phyloP scores from a whole-genome alignment of 2,113 vertebrate species.

The Zosterops japonicus region DNA sequence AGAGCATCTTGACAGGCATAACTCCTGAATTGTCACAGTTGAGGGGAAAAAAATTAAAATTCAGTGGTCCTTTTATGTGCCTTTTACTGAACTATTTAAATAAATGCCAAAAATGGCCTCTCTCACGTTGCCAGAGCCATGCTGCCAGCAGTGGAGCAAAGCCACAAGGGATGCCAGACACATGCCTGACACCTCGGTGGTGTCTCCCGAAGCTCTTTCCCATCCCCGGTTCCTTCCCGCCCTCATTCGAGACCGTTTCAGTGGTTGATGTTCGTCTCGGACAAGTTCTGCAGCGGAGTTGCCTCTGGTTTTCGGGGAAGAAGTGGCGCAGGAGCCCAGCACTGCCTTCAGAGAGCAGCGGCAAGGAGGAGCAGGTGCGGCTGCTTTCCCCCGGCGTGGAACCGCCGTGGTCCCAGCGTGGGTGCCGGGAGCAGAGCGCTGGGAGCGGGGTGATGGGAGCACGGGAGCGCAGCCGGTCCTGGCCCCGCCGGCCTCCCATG shows the following conservation, averaged over 20 bases:
- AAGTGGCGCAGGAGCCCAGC: rapidly evolving
- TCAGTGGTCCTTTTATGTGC: rapidly evolving
- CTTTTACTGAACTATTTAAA: not conserved
- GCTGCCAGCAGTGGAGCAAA: rapidly evolving
- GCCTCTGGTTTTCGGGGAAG: rapidly evolving
- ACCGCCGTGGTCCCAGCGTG: rapidly evolving
- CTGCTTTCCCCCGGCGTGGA: rapidly evolving
- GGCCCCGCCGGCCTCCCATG: not conserved
- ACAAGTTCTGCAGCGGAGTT: not conserved
- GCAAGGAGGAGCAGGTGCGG: not conserved
- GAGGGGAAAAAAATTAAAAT: no score
- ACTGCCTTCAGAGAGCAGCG: rapidly evolving
- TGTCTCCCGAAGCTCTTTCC: rapidly evolving
- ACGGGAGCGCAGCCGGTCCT: not conserved
- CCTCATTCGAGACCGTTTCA: not conserved
- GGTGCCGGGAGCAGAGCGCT: not conserved
- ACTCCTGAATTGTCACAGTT: not conserved
- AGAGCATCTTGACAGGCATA: not conserved
- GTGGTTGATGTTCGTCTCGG: rapidly evolving
- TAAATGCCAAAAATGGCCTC: not conserved
- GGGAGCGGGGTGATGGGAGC: not conserved
- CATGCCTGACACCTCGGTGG: rapidly evolving
- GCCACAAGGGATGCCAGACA: rapidly evolving
- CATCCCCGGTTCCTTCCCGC: rapidly evolving
- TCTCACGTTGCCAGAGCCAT: not conserved